These are phyloP conservation scores for Xestia sexstrigata DNA, from an alignment of 2,888 invertebrate species.

Conservation along the genomic window DNA sequence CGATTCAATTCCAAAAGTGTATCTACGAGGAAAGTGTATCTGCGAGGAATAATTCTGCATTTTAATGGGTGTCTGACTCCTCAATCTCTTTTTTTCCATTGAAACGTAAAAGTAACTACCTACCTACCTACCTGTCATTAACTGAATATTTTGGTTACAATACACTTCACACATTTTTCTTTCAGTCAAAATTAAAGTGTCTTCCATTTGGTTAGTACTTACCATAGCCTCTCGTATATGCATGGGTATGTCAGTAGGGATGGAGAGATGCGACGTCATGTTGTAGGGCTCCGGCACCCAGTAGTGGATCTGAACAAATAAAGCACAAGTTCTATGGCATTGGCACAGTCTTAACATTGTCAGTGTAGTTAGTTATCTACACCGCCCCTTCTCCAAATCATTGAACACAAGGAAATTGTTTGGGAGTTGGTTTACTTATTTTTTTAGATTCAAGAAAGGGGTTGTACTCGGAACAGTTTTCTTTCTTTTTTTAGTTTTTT, in stretches of 20 bases:
- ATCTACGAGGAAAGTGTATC: no score
- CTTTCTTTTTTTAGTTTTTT: not conserved
- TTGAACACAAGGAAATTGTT: not conserved
- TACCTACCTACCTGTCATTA: not conserved
- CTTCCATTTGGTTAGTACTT: constrained; percentile 49
- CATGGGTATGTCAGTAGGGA: constrained; percentile 94
- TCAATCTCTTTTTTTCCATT: not conserved
- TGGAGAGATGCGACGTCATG: constrained; percentile 89
- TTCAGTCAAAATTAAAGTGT: not conserved
- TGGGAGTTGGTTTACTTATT: not conserved
- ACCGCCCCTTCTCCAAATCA: no score
- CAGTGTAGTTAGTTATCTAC: not conserved
- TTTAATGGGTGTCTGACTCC: not conserved
- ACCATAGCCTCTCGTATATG: constrained; percentile 93
- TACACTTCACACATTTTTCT: not conserved
- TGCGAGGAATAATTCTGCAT: no score
- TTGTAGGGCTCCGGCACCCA: constrained; percentile 96
- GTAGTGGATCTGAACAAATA: constrained; percentile 93
- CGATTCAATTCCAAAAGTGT: no score
- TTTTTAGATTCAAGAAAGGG: not conserved
- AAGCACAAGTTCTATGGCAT: not conserved
- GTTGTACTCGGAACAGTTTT: not conserved
- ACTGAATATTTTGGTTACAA: not conserved
- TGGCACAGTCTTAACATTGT: not conserved
- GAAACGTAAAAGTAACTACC: not conserved